phyloP scores from a whole-genome alignment of 2,888 invertebrate species.

The Micoletzkya japonica region DNA sequence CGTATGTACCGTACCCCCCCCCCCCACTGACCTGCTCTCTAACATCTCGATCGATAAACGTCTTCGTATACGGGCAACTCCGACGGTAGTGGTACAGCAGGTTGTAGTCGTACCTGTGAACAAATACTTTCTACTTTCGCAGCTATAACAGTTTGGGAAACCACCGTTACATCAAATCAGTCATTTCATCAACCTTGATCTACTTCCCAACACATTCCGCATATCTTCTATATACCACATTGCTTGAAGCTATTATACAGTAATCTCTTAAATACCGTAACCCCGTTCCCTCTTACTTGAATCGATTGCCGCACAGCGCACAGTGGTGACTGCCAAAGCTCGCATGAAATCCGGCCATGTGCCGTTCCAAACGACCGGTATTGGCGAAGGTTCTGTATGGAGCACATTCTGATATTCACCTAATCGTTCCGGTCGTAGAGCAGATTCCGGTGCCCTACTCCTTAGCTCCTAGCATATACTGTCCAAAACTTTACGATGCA shows the following conservation, averaged over 20 bases:
- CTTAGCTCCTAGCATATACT: no score
- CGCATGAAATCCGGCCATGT: slow-evolving; percentile 54
- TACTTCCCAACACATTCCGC: no score
- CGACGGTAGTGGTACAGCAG: slow-evolving; percentile 58
- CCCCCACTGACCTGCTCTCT: slow-evolving; percentile 36
- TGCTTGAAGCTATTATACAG: no score
- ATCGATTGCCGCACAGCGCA: slow-evolving; percentile 56
- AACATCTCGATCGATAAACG: slow-evolving; percentile 47
- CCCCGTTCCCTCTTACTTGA: slow-evolving; percentile 22
- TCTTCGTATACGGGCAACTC: slow-evolving; percentile 52
- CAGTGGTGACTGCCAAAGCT: slow-evolving; percentile 54
- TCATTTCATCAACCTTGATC: no score
- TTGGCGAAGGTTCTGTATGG: slow-evolving; percentile 50
- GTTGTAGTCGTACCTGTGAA: slow-evolving; percentile 61
- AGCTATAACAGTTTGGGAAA: neutral
- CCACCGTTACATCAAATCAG: no score
- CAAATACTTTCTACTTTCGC: neutral
- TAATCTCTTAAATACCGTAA: no score
- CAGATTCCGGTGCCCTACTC: no score
- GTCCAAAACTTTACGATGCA: no score
- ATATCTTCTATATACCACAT: no score
- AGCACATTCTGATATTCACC: no score
- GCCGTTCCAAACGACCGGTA: slow-evolving; percentile 51
- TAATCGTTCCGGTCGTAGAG: no score
- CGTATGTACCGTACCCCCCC: neutral